Base-by-base conservation (phyloP, 2,888 invertebrate species). In the Drosophila falleni region DNA sequence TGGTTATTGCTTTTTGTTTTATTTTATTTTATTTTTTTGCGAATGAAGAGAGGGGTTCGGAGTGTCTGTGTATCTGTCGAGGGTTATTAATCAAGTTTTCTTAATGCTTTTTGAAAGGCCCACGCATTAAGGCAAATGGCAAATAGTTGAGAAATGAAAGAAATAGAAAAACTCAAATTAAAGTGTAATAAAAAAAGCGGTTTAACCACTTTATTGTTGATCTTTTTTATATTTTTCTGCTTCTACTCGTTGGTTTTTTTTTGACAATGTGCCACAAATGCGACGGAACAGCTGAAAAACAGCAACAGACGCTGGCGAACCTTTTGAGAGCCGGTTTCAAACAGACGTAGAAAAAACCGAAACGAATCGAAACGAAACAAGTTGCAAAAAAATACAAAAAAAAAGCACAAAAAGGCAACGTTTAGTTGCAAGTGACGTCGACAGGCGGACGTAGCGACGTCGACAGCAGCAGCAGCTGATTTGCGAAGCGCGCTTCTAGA, bases 121-220 rank as follows among this genome's bases (percentile, higher is more conserved):
- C 87, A 83, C 83, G 83, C 83, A 78, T 47, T 50, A 46, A 68
- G 54, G 62, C 64, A 71, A 72, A 74, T 64, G 67, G 80, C 80
- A 66, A 74, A 39, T 70, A 79, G 79, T 77, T 67, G 68, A 70
- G 63, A 74, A 84, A 74, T 74, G 77, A 86, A 79, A 80, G 67
- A 80, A 78, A 87, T 82, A 84, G 81, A 73, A 80, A 81, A 80
- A 79, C 71, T 78, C 75, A 85, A 84, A 84, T 84, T 84, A 76
- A 87, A 82, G 73, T 84, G 80, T 85, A 85, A 82, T 87, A 64
- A 76, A 75, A 74, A 84, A 84, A 85, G 87, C 69, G 72, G 87
- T 85, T 74, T 56, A 85, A 85, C 87, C 71, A 76, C 85, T 87
- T 78, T 71, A 54, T 59, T 63, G 35, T 46, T 59, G 42, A 60